Conservation (phyloP, 2,797 vertebrate genomes). For the Anisognathus igniventris region DNA sequence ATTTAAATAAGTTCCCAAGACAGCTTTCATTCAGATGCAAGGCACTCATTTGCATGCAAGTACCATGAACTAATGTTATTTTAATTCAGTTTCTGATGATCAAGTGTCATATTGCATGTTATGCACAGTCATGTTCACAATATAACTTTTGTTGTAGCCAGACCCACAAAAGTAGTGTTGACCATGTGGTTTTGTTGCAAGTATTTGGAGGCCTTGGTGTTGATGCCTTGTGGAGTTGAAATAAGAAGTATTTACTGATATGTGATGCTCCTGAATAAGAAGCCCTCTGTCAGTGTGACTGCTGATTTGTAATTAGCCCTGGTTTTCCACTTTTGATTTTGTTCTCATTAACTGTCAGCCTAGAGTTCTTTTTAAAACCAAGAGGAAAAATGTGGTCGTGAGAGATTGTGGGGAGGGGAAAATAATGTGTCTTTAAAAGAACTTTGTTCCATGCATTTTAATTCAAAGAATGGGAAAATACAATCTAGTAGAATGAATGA, state of each 20-base stretch:
- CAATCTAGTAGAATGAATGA: neutral
- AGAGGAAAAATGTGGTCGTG: neutral
- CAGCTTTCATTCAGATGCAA: neutral
- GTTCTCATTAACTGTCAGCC: neutral
- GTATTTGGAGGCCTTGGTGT: neutral
- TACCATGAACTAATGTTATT: neutral
- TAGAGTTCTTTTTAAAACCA: neutral
- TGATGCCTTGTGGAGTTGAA: neutral
- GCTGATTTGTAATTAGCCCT: neutral
- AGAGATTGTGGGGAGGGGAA: neutral
- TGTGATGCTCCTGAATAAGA: neutral
- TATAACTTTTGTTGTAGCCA: neutral
- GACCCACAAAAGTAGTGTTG: neutral
- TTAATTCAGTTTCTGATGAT: neutral
- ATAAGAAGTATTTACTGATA: neutral
- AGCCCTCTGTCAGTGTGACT: neutral
- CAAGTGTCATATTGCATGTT: neutral
- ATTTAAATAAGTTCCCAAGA: neutral
- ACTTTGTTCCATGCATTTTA: neutral
- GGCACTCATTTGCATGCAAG: neutral
- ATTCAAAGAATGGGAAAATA: neutral
- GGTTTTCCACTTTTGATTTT: neutral
- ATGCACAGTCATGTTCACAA: neutral
- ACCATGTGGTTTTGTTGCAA: neutral
- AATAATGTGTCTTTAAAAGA: neutral